Evolutionary conservation across 2,113 vertebrate genomes (phyloP), one percentile per base, ranked within the genome.

Genomic region (Prinia subflava): DNA sequence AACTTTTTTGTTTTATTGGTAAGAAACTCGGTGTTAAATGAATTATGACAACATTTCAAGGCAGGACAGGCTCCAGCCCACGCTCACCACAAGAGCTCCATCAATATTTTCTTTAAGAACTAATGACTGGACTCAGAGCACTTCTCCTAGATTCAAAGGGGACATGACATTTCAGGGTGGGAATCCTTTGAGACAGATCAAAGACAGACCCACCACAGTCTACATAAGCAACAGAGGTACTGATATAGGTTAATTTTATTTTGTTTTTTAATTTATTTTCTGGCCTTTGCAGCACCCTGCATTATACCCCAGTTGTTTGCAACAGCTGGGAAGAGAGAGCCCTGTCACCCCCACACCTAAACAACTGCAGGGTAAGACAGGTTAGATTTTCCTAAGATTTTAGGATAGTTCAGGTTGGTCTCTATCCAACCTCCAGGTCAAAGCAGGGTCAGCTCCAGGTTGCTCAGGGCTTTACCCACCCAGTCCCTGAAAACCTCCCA

Each of bases 41-140:
- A 78, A 39, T 17, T 16, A 17, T 8, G 27, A 19, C 23, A 60
- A 13, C 18, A 9, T 18, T 67, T 55, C 42, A 53, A 42, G 35
- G 73, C 56, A 92, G 49, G 44, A 46, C 56, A 75, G 67, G 59
- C 62, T 91, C 62, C 70, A 85, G 31, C 5, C 18, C n/a, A 33
- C 0, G 0, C 28, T 57, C 31, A 41, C 27, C 13, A 14, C 1
- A 1, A 49, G 0, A 84, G 10, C 44, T 85, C 35, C 18, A 74
- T 71, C 31, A 37, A 0, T 37, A 24, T 28, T 79, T 71, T 37
- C 46, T 62, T 11, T 27, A 76, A 71, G 28, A 83, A 8, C 25
- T 39, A 44, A 27, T 13, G 10, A 56, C 35, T 46, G 5, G 85
- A n/a, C 25, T 49, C 31, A 18, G 22, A 73, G 35, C 28, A 46